Percentiles rank a stretch among this genome's conserved stretches.
phyloP scores from a whole-genome alignment of 2,888 invertebrate species.

The Apamea sordens region DNA sequence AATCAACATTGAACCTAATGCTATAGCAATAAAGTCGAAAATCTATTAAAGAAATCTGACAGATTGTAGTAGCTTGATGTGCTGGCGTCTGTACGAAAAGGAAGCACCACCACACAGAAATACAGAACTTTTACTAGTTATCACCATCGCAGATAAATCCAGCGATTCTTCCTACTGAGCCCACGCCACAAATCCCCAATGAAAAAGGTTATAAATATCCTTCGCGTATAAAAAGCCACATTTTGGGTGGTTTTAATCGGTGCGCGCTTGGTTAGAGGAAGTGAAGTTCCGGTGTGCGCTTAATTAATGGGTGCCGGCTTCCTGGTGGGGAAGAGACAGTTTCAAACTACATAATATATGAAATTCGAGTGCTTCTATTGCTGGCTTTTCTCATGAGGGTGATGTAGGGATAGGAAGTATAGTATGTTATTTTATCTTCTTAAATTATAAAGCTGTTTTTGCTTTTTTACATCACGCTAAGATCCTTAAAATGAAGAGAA shows the following conservation, averaged over 20 bases:
- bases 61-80: too few relatives aligned
- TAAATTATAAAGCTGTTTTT: too few relatives aligned
- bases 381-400: neutral
- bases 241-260: constrained; percentile 65
- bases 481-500: too few relatives aligned
- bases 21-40: too few relatives aligned
- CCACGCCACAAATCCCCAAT: constrained; percentile 41
- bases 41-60: too few relatives aligned
- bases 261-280: constrained; percentile 64
- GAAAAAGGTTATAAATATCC: constrained; percentile 54
- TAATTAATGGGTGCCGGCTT: constrained; percentile 65
- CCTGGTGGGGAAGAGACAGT: constrained; percentile 48
- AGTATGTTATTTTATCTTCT: neutral
- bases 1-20: too few relatives aligned
- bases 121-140: constrained; percentile 22
- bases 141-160: constrained; percentile 16
- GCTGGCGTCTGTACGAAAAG: too few relatives aligned
- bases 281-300: constrained; percentile 67
- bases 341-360: constrained; percentile 27
- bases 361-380: constrained; percentile 37
- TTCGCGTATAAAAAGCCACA: constrained; percentile 42
- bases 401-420: neutral
- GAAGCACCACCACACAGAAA: neutral
- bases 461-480: too few relatives aligned
- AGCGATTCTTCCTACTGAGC: constrained; percentile 9